These are phyloP conservation scores for Amiota mariae DNA, from an alignment of 2,888 invertebrate species.

Conservation along the genomic window DNA sequence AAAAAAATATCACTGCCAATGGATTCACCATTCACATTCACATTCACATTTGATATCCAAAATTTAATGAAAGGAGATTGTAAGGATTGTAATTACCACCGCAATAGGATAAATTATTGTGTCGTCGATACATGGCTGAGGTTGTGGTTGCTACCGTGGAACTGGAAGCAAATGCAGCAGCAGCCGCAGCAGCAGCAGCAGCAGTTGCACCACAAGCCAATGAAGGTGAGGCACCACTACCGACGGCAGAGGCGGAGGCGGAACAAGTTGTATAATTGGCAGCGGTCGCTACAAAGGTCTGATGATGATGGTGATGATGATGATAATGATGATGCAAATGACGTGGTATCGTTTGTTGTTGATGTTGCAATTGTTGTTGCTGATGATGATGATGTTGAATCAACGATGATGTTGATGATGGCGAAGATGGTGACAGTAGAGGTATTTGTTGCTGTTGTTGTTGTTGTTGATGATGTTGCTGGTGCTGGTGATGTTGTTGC, in stretches of 20 bases:
- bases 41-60: not conserved
- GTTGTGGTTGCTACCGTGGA: slow-evolving; percentile 48
- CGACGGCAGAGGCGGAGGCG: slow-evolving; percentile 41
- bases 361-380: slow-evolving; percentile 39
- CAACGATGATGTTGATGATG: slow-evolving; percentile 46
- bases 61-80: not conserved
- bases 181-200: slow-evolving; percentile 27
- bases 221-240: not conserved
- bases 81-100: slow-evolving; percentile 70
- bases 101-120: slow-evolving; percentile 73
- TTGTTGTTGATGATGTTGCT: slow-evolving; percentile 42
- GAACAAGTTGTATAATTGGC: slow-evolving; percentile 58
- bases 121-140: slow-evolving; percentile 71
- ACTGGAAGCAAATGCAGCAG: slow-evolving; percentile 2
- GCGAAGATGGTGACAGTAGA: slow-evolving; percentile 42
- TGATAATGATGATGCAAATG: slow-evolving; percentile 66
- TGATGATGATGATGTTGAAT: slow-evolving; percentile 37
- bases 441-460: slow-evolving; percentile 42
- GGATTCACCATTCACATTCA: not conserved
- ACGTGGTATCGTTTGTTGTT: slow-evolving; percentile 41
- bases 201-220: not conserved
- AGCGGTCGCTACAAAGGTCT: slow-evolving; percentile 63
- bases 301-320: slow-evolving; percentile 63
- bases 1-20: too few relatives aligned
- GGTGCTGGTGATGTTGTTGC: slow-evolving; percentile 42